Percentiles rank a stretch among this genome's conserved stretches.
Conservation (phyloP, 2,797 vertebrate species). For the Nannoperca australis region DNA sequence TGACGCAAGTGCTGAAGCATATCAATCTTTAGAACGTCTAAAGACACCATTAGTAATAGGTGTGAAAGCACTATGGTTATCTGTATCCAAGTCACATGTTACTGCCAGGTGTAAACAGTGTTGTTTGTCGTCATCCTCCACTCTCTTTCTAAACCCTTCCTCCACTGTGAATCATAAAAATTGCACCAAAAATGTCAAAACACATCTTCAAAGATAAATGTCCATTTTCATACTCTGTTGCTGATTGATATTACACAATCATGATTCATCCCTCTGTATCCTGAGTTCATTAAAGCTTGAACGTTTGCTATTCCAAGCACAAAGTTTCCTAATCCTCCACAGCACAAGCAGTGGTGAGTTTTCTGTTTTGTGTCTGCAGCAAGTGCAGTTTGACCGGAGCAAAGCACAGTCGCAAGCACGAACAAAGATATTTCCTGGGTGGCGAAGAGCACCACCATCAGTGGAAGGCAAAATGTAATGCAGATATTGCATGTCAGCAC, state of each 20-base stretch:
- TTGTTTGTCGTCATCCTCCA: not conserved
- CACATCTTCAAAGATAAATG: constrained; percentile 17
- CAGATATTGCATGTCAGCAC: not conserved
- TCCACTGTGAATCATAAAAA: constrained; percentile 22
- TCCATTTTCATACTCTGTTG: not conserved
- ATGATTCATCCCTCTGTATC: constrained; percentile 25
- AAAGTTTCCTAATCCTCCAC: constrained; percentile 29
- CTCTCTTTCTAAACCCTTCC: not conserved
- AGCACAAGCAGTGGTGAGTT: not conserved
- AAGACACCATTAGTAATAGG: not conserved
- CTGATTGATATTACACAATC: constrained; percentile 48
- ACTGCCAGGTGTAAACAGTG: not conserved
- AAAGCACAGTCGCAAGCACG: not conserved
- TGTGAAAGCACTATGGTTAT: not conserved
- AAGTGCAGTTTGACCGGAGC: not conserved
- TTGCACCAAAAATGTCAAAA: constrained; percentile 5
- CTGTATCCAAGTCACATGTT: not conserved
- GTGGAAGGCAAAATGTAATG: not conserved
- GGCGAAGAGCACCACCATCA: not conserved
- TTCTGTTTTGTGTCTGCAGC: not conserved
- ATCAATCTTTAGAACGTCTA: not conserved
- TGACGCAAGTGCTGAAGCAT: not conserved
- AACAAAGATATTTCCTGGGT: not conserved
- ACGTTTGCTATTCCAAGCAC: constrained; percentile 30
- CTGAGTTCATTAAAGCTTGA: constrained; percentile 38